Base-by-base conservation (phyloP, 2,797 vertebrate species). In the Micrastur ruficollis region DNA sequence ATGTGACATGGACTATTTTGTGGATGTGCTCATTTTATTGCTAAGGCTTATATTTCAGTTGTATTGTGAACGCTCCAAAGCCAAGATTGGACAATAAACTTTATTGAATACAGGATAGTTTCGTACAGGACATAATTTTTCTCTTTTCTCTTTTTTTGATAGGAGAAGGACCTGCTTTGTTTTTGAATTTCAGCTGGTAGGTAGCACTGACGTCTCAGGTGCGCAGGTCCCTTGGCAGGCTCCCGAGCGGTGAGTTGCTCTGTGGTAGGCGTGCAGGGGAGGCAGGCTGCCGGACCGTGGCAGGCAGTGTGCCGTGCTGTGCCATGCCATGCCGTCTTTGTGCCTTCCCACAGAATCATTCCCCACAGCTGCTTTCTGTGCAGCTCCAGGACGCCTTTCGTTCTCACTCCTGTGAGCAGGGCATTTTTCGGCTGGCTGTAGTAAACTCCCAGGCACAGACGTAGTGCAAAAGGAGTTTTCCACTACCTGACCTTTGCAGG, bases 1-100 rank as follows among this genome's bases (percentile, higher is more conserved):
- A 16, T 31, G 49, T 36, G 47, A 44, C 76, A 67, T n/a, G 53
- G 44, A 13, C 58, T 84, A 0, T 89, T 90, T 36, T 78, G 78
- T 91, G 88, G 84, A 81, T 71, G 82, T 74, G 76, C 27, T 91
- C 31, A 21, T 76, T 86, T 81, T n/a, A 25, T 76, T 65, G 74
- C 86, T 74, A 26, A 88, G 81, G 81, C 56, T 81, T 52, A 38
- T 89, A 42, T 73, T 79, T 23, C 74, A 65, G 18, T 40, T 49
- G 78, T 58, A 18, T 47, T 11, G 22, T 42, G 75, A 81, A 26
- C 1, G 14, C 79, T 90, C 85, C 47, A 4, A 58, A 80, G 79
- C 82, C 75, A 66, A 75, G 44, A n/a, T 1, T 7, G 47, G 49
- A 68, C 34, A 81, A 67, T 71, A 70, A 95, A 86, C 63, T 52